Conservation (phyloP, 2,797 vertebrate genomes). For the Gymnoscopelus microlampas region DNA sequence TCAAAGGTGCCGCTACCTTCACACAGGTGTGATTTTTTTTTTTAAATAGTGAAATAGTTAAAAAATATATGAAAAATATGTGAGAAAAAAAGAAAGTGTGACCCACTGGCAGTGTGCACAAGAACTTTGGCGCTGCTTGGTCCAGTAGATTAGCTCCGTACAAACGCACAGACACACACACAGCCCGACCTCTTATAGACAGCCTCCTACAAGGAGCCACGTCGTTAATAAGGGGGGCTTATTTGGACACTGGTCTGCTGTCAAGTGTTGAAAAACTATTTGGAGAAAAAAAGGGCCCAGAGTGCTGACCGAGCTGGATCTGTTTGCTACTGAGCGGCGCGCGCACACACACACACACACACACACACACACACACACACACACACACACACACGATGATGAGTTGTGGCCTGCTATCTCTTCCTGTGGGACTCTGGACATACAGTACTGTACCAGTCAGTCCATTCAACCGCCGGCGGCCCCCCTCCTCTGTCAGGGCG, state of each 20-base stretch:
- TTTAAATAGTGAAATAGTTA: no score
- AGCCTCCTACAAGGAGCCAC: no score
- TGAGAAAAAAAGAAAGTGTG: not conserved
- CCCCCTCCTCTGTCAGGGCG: slow-evolving; percentile 40
- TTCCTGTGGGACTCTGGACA: slow-evolving; percentile 44
- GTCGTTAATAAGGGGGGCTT: no score
- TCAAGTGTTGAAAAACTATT: slow-evolving; percentile 1
- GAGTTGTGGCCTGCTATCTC: slow-evolving; percentile 15
- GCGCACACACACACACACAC: no score
- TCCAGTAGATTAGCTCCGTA: no score
- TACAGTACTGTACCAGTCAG: not conserved
- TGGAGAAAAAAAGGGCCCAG: not conserved
- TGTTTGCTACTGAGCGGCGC: slow-evolving; percentile 15
- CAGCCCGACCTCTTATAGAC: no score
- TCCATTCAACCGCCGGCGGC: slow-evolving; percentile 19
- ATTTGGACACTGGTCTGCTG: not conserved
- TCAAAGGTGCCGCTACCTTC: no score
- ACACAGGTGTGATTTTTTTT: no score
- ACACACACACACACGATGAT: slow-evolving; percentile 22
- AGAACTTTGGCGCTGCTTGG: no score
- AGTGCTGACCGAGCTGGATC: slow-evolving; percentile 11
- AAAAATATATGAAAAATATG: no score
- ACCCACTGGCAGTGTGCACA: not conserved
- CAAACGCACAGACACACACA: no score
- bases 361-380: no score